Percentiles rank a stretch among this genome's conserved stretches.
These are phyloP conservation scores for Pterostichus niger DNA, from an alignment of 2,888 invertebrate genomes.

Conservation along the genomic window DNA sequence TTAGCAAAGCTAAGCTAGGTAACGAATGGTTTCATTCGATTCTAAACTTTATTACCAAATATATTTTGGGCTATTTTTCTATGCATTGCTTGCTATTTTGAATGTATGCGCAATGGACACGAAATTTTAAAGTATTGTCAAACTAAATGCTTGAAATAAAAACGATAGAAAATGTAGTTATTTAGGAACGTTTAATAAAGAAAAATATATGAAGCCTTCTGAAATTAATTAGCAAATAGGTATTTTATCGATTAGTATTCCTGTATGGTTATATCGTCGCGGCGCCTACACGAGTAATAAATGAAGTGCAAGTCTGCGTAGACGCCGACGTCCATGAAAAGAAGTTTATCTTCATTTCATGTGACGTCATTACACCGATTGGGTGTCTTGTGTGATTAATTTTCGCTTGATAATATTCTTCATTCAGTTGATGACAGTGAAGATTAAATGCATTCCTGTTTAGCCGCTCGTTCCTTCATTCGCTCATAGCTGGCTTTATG, in stretches of 20 bases:
- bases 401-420: neutral
- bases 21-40: too few relatives aligned
- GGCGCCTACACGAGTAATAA: neutral
- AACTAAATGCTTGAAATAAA: too few relatives aligned
- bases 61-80: too few relatives aligned
- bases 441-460: conserved; percentile 20
- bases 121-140: too few relatives aligned
- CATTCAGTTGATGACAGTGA: neutral
- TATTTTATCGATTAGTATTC: neutral
- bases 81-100: too few relatives aligned
- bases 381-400: conserved; percentile 54
- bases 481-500: too few relatives aligned
- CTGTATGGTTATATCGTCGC: neutral
- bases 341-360: conserved; percentile 39
- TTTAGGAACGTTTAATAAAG: too few relatives aligned
- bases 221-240: conserved; percentile 39
- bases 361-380: conserved; percentile 54
- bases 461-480: neutral
- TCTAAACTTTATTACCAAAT: too few relatives aligned
- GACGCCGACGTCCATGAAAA: too few relatives aligned
- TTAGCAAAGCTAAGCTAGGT: too few relatives aligned
- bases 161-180: too few relatives aligned
- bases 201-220: neutral
- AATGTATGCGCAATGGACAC: too few relatives aligned
- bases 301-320: neutral